Conservation (phyloP, 2,797 vertebrate species). For the Taeniopygia guttata region DNA sequence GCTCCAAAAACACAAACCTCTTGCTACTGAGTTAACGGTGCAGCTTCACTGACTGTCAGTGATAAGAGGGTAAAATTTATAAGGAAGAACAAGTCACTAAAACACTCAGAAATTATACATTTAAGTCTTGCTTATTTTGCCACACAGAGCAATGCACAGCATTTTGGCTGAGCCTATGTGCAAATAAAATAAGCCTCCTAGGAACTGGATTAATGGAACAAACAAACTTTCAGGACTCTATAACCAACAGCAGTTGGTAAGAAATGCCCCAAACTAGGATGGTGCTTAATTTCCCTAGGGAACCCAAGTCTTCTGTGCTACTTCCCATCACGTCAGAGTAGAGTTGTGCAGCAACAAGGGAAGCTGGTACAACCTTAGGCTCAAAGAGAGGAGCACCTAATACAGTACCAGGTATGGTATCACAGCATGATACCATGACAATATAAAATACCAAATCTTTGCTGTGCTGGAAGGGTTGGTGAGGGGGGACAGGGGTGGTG, state of each 20-base stretch:
- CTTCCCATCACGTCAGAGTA: background rate
- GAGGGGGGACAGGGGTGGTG: background rate
- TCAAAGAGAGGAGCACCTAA: background rate
- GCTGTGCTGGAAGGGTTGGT: background rate
- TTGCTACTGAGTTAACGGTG: background rate
- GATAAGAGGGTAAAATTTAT: constrained; percentile 30
- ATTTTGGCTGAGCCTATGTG: background rate
- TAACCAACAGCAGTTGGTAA: background rate
- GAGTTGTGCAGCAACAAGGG: background rate
- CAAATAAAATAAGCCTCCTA: background rate
- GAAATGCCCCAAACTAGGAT: background rate
- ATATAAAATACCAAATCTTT: background rate
- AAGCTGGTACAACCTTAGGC: background rate
- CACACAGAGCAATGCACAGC: background rate
- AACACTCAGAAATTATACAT: background rate
- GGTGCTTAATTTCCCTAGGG: background rate
- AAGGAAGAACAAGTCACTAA: background rate
- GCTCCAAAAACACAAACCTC: constrained; percentile 7
- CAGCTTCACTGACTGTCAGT: constrained; percentile 23
- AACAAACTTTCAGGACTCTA: background rate
- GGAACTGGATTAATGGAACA: background rate
- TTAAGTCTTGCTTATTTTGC: background rate
- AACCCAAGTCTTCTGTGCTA: background rate
- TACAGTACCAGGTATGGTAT: rapidly evolving
- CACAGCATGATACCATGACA: background rate